These are phyloP conservation scores for Piscicola geometra DNA, from an alignment of 2,888 invertebrate species.

Conservation along the genomic window DNA sequence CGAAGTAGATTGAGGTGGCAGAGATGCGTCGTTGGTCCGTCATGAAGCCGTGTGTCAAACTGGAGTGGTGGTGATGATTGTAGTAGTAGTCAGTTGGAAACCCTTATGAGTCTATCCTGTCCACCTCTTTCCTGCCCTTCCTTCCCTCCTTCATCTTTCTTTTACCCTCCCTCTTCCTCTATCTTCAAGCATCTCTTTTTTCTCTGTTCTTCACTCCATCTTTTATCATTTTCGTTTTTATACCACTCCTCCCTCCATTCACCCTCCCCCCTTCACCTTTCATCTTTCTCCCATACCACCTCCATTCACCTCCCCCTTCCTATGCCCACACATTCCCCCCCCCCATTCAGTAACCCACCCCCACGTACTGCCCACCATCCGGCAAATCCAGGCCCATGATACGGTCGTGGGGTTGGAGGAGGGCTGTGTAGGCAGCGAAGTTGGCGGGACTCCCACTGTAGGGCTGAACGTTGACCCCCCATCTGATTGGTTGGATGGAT, in stretches of 20 bases:
- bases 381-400: slow-evolving; percentile 94
- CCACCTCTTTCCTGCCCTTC: too few relatives aligned
- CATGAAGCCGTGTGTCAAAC: slow-evolving; percentile 68
- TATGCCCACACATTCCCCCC: neutral
- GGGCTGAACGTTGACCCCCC: slow-evolving; percentile 97
- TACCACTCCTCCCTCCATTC: too few relatives aligned
- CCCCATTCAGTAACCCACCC: neutral
- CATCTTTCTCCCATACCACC: too few relatives aligned
- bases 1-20: slow-evolving; percentile 93
- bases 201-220: too few relatives aligned
- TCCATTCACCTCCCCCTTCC: neutral
- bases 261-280: too few relatives aligned
- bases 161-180: too few relatives aligned
- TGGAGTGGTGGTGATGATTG: slow-evolving; percentile 31
- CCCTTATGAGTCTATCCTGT: too few relatives aligned
- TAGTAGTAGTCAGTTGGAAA: too few relatives aligned
- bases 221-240: too few relatives aligned
- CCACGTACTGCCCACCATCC: slow-evolving; percentile 77
- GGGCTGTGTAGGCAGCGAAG: slow-evolving; percentile 87
- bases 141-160: too few relatives aligned
- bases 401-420: slow-evolving; percentile 78
- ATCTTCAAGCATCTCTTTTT: too few relatives aligned
- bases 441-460: slow-evolving; percentile 94
- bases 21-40: slow-evolving; percentile 85
- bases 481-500: slow-evolving; percentile 54